Conservation (phyloP, 1,140 invertebrate species). For the Zaprionus lachaisei region DNA sequence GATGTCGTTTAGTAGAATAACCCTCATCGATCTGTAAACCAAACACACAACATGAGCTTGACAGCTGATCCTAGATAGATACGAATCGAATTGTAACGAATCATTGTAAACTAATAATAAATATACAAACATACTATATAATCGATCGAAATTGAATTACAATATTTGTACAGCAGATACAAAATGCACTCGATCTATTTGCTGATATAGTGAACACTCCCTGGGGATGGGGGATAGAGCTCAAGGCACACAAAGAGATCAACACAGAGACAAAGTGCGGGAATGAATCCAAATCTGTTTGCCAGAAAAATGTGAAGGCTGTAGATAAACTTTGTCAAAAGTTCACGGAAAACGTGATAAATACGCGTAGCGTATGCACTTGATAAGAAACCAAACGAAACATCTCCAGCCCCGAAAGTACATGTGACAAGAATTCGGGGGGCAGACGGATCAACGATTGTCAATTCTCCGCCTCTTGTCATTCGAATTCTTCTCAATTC, state of each 20-base stretch:
- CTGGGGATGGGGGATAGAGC: conserved; percentile 16
- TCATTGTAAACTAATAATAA: conserved; percentile 19
- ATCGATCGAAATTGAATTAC: conserved; percentile 27
- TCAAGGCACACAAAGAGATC: conserved; percentile 66
- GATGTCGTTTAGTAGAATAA: conserved; percentile 14
- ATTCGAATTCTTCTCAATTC: neutral
- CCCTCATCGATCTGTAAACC: conserved; percentile 43
- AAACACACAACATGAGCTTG: conserved; percentile 42
- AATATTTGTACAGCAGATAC: conserved; percentile 19
- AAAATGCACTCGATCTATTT: conserved; percentile 22
- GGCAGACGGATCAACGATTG: conserved; percentile 34
- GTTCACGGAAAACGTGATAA: conserved; percentile 84
- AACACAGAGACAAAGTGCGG: conserved; percentile 23
- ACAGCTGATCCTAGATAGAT: conserved; percentile 58
- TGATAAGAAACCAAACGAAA: conserved; percentile 53
- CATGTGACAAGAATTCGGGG: conserved; percentile 37
- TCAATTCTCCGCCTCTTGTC: conserved; percentile 17
- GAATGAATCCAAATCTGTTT: conserved; percentile 33
- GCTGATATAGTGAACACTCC: conserved; percentile 32
- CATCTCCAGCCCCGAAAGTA: conserved; percentile 24
- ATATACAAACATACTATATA: conserved; percentile 22
- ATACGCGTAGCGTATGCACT: conserved; percentile 53
- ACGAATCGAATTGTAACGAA: conserved; percentile 31
- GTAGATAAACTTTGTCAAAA: conserved; percentile 84
- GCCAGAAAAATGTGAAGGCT: conserved; percentile 33